Percentiles rank a stretch among this genome's conserved stretches.
Conservation (phyloP, 1,140 invertebrate genomes). For the Pomacea maculata region DNA sequence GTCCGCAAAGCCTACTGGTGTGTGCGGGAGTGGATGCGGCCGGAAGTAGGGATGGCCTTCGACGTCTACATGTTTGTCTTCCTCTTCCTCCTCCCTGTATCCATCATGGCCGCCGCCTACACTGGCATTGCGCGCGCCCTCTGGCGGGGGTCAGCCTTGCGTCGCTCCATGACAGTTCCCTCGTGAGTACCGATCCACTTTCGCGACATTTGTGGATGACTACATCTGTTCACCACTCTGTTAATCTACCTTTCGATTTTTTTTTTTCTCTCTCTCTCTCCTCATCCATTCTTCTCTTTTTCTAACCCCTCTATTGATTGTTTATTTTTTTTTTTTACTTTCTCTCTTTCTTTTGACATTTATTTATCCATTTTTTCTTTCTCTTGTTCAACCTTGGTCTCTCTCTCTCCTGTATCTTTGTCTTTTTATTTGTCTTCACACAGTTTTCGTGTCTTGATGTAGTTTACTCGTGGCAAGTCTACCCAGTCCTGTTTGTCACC, state of each 20-base stretch:
- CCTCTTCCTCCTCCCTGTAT: slow-evolving; percentile 73
- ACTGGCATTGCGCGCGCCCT: slow-evolving; percentile 75
- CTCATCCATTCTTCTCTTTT: not conserved
- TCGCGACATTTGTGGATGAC: not conserved
- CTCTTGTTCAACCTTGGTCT: not conserved
- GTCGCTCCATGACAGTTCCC: slow-evolving; percentile 23
- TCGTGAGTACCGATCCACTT: slow-evolving; percentile 5
- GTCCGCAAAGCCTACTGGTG: slow-evolving; percentile 70
- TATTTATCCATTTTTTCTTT: not conserved
- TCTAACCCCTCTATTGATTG: not conserved
- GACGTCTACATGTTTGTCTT: slow-evolving; percentile 76
- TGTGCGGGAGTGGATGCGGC: slow-evolving; percentile 69
- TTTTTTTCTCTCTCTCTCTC: not conserved
- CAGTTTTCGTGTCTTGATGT: too few species aligned
- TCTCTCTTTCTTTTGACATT: not conserved
- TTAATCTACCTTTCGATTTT: not conserved
- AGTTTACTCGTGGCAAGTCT: too few species aligned
- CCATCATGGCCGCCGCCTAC: slow-evolving; percentile 76
- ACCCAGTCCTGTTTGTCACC: too few species aligned
- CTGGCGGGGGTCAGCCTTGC: slow-evolving; percentile 61
- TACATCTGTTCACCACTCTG: not conserved
- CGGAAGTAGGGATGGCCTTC: slow-evolving; percentile 69
- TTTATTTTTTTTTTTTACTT: not conserved
- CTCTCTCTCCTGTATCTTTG: slow-evolving; percentile 6
- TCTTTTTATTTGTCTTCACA: not conserved